Base-by-base conservation (phyloP, 2,888 invertebrate species). In the Xanthorhoe designata region DNA sequence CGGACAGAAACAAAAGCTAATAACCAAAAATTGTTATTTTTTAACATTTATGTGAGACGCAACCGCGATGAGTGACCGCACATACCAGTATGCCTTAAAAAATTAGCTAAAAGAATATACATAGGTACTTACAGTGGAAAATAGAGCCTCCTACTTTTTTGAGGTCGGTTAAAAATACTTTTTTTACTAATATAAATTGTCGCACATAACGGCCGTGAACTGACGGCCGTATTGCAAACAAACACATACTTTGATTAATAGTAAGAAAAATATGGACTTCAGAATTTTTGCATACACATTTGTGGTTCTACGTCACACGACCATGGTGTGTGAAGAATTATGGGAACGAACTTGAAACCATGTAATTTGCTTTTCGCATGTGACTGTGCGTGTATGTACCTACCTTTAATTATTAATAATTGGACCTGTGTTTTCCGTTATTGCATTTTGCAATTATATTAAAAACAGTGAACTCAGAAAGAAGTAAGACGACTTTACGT, bases 321-420 rank as follows among this genome's bases (percentile, higher is more conserved):
- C 2, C 19, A 51, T 51, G 10, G 13, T 24, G 51, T 51, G 51
- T 51, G 10, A 50, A 24, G 24, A 68, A 68, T 71, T 68, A 68
- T 71, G 68, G 64, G 68, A 71, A 70, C 63, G 47, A 63, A 68
- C 64, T 68, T 66, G 68, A 66, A 61, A 15, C 52, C 47, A 47
- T 61, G 51, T 65, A 67, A 65, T 70, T 65, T 65, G 50, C 53
- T 57, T 54, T 58, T 54, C 18, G 19, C 51, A 51, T 51, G 51
- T 24, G 10, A 51, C 9, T 51, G n/a, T 51, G 51, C 51, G 51
- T 51, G 51, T 49, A 18, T 67, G 55, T 52, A n/a, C 63, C 51
- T 35, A 35, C 53, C 19, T 51, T 51, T 24, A 51, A 51, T 51
- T 51, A 51, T 51, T 51, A 51, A 19, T 10, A 51, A 51, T 51